phyloP scores from a whole-genome alignment of 37 sponge, comb jelly and placozoan genomes.

The Axinella damicornis region DNA sequence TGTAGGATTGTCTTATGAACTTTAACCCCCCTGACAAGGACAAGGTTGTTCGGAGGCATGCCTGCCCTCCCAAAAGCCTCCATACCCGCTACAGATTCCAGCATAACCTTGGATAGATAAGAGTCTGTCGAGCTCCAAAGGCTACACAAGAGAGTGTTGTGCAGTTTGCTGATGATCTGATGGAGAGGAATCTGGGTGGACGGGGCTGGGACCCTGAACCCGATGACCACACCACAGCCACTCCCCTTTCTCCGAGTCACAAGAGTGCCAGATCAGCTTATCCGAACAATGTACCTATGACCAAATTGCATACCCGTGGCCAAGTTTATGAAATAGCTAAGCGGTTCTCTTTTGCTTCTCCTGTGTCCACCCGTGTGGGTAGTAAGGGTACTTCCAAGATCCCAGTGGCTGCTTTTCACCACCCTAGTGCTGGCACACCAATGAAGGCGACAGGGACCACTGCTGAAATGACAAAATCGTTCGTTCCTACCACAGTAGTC shows the following conservation, averaged over 20 bases:
- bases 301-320: conserved; percentile 18
- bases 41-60: neutral
- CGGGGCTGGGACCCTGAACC: conserved; percentile 9
- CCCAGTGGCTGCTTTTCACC: neutral
- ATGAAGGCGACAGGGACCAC: conserved; percentile 23
- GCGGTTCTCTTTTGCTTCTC: conserved; percentile 17
- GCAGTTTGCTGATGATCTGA: conserved; percentile 39
- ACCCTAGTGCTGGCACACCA: conserved; percentile 2
- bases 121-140: conserved; percentile 1
- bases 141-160: conserved; percentile 42
- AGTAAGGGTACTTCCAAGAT: neutral
- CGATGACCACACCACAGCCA: conserved; percentile 21
- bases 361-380: neutral
- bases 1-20: conserved; percentile 44
- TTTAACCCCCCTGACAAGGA: no score
- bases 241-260: conserved; percentile 40
- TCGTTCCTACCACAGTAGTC: neutral
- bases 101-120: neutral
- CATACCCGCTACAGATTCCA: neutral
- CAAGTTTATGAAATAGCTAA: conserved; percentile 33
- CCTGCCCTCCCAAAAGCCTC: neutral
- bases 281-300: no score
- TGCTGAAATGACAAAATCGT: conserved; percentile 37
- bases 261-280: neutral
- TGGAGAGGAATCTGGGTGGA: conserved; percentile 3